A percentile compares a stretch with the other conserved stretches of the same genome.
These are phyloP conservation scores for Listronotus bonariensis DNA, from an alignment of 1,140 invertebrate species.

Conservation along the genomic window DNA sequence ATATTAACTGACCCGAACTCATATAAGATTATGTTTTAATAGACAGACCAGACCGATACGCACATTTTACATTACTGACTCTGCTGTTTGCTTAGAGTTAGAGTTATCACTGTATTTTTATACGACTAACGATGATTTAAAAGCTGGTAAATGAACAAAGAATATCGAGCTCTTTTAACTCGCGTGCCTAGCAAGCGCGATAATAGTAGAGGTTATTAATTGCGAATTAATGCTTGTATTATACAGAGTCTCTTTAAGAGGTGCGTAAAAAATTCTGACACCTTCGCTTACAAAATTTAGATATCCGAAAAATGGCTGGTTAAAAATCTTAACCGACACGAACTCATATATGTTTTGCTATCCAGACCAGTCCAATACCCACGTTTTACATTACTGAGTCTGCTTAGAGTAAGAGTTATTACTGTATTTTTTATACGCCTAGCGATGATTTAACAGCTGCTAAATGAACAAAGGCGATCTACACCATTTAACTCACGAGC, in stretches of 20 bases:
- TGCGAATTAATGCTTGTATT: too few species aligned
- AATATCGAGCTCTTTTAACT: too few species aligned
- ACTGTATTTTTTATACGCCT: constrained; percentile 23
- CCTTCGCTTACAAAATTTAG: too few species aligned
- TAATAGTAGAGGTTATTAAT: too few species aligned
- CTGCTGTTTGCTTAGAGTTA: constrained; percentile 6
- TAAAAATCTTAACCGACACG: constrained; percentile 46
- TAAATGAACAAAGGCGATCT: not conserved
- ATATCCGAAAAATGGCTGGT: too few species aligned
- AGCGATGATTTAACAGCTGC: not conserved
- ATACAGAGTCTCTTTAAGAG: too few species aligned
- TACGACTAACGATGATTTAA: constrained; percentile 1
- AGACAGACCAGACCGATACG: constrained; percentile 45
- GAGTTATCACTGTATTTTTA: constrained; percentile 19
- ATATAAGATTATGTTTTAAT: constrained; percentile 48
- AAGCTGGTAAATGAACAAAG: not conserved
- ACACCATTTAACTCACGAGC: too few species aligned
- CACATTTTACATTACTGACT: constrained; percentile 49
- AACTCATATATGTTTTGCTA: constrained; percentile 46
- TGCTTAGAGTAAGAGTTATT: constrained; percentile 10
- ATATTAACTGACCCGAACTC: constrained; percentile 45
- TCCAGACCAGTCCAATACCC: constrained; percentile 45
- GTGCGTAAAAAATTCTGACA: too few species aligned
- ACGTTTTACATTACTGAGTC: constrained; percentile 48
- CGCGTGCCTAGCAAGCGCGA: too few species aligned